Percentiles rank a stretch among this genome's conserved stretches.
Conservation (phyloP, 2,113 vertebrate genomes). For the Halcyon senegalensis region DNA sequence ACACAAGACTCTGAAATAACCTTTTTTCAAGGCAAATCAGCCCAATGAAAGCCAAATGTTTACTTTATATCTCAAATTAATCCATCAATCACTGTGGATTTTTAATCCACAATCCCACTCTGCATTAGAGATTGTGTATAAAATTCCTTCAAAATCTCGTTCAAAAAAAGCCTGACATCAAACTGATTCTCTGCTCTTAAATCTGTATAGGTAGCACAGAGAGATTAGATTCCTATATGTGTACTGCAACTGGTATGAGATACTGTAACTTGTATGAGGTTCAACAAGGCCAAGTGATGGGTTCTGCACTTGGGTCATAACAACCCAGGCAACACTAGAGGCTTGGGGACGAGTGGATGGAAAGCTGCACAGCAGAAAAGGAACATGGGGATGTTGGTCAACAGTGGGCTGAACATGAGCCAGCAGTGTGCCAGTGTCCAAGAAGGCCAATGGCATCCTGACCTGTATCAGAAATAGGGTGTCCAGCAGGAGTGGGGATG, state of each 20-base stretch:
- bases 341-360: too few species aligned
- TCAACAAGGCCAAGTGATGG: neutral
- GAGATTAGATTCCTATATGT: neutral
- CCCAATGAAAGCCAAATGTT: neutral
- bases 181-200: neutral
- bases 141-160: slow-evolving; percentile 21
- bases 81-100: neutral
- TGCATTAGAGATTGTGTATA: neutral
- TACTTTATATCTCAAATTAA: slow-evolving; percentile 50
- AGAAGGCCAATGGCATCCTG: accelerated
- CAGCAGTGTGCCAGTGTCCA: accelerated
- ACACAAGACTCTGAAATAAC: neutral
- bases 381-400: neutral
- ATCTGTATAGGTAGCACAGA: neutral
- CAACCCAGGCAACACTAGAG: neutral
- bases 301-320: neutral
- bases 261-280: neutral
- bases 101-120: neutral
- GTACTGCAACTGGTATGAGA: neutral
- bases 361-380: neutral
- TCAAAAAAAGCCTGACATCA: neutral
- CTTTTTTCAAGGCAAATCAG: neutral
- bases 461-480: accelerated
- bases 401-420: accelerated
- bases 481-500: neutral